phyloP scores from a whole-genome alignment of 1,140 invertebrate species.

The Euura saliciscinereae region DNA sequence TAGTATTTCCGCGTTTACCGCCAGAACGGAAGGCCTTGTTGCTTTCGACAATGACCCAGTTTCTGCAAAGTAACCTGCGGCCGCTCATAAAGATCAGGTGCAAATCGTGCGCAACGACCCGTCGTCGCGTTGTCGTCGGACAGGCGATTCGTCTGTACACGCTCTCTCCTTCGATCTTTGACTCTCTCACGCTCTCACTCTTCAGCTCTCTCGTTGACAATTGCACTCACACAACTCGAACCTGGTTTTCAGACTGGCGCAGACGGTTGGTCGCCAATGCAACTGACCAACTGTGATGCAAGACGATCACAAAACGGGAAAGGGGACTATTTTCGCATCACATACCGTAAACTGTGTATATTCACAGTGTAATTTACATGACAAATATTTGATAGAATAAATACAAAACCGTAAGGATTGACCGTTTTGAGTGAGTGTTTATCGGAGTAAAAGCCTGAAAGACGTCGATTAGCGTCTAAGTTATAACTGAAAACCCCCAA shows the following conservation, averaged over 20 bases:
- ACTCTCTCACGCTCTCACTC: background rate
- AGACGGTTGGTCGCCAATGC: background rate
- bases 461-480: no score
- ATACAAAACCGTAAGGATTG: no score
- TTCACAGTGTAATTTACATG: no score
- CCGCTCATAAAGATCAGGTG: constrained; percentile 3
- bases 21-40: constrained; percentile 1
- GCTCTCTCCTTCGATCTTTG: constrained; percentile 6
- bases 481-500: no score
- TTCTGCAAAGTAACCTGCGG: background rate
- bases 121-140: background rate
- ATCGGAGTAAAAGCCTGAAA: no score
- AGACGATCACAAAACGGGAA: no score
- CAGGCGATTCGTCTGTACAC: background rate
- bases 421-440: no score
- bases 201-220: background rate
- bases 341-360: no score
- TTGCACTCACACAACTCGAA: background rate
- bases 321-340: no score
- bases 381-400: no score
- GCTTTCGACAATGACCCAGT: constrained; percentile 19
- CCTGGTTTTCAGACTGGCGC: background rate
- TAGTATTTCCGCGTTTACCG: constrained; percentile 12
- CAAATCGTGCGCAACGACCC: background rate
- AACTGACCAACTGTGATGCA: background rate